These are phyloP conservation scores for Cinara cedri DNA, from an alignment of 2,888 invertebrate species.

Conservation along the genomic window DNA sequence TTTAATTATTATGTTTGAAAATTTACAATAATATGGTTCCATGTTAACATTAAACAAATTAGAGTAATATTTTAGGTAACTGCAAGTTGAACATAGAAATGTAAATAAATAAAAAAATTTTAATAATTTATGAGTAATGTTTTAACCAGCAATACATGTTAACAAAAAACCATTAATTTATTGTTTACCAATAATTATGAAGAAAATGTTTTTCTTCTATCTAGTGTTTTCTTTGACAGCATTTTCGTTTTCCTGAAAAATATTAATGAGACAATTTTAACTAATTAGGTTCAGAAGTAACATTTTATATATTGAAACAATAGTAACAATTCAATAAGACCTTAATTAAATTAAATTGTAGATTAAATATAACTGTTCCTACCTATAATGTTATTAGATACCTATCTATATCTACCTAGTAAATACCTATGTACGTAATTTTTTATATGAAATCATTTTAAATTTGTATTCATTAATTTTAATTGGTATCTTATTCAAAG, in stretches of 20 bases:
- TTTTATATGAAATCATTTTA: too few relatives aligned
- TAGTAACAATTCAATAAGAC: neutral
- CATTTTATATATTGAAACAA: neutral
- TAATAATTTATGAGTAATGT: too few relatives aligned
- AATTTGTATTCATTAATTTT: too few relatives aligned
- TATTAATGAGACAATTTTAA: neutral
- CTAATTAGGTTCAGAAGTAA: neutral
- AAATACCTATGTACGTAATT: too few relatives aligned
- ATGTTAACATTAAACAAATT: neutral
- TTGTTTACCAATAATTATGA: neutral
- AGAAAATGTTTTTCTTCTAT: constrained; percentile 7
- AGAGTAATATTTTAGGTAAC: constrained; percentile 6
- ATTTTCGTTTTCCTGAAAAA: constrained; percentile 40
- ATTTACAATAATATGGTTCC: neutral
- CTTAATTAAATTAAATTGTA: neutral
- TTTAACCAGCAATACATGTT: too few relatives aligned
- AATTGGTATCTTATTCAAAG: too few relatives aligned
- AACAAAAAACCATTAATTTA: too few relatives aligned
- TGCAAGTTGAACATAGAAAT: neutral
- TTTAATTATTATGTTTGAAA: constrained; percentile 1
- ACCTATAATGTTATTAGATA: too few relatives aligned
- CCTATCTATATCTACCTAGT: too few relatives aligned
- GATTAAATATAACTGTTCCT: neutral
- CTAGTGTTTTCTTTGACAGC: constrained; percentile 38
- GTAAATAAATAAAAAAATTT: neutral